Conservation (phyloP, 2,888 invertebrate species). For the Leptogaster cylindrica region DNA sequence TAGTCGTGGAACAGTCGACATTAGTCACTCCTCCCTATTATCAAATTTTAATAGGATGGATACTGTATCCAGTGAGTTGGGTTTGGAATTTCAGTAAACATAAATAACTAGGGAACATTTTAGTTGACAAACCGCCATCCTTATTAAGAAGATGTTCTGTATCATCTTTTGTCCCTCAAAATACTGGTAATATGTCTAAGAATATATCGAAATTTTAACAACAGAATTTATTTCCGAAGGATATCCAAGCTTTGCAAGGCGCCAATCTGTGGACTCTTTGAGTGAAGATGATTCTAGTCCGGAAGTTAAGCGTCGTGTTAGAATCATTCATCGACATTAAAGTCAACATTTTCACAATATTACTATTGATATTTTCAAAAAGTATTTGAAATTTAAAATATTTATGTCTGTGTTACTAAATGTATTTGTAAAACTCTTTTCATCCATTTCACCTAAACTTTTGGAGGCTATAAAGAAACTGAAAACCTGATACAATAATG, state of each 20-base stretch:
- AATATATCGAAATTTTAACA: not conserved
- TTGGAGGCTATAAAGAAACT: not conserved
- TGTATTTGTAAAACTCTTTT: not conserved
- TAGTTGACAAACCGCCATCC: slow-evolving; percentile 46
- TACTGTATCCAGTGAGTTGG: slow-evolving; percentile 35
- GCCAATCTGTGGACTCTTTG: slow-evolving; percentile 44
- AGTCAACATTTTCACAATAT: not conserved
- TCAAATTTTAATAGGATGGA: too few relatives aligned
- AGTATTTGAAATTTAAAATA: not conserved
- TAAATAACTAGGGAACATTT: slow-evolving; percentile 1
- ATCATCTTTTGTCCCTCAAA: slow-evolving; percentile 44
- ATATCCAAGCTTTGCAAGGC: too few relatives aligned
- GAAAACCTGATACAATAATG: too few relatives aligned
- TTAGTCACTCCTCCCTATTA: slow-evolving; percentile 42
- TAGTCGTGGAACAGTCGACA: slow-evolving; percentile 26
- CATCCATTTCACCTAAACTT: not conserved
- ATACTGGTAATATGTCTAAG: slow-evolving; percentile 4
- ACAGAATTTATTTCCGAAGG: too few relatives aligned
- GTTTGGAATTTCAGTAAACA: not conserved
- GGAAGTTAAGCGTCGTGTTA: slow-evolving; percentile 57
- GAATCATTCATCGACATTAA: slow-evolving; percentile 60
- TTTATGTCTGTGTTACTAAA: slow-evolving; percentile 3
- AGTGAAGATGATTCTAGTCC: slow-evolving; percentile 50
- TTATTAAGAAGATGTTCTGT: slow-evolving; percentile 47
- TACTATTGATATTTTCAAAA: not conserved